A percentile compares a stretch with the other conserved stretches of the same genome.
These are phyloP conservation scores for Lasiommata megera DNA, from an alignment of 2,888 invertebrate genomes.

Conservation along the genomic window DNA sequence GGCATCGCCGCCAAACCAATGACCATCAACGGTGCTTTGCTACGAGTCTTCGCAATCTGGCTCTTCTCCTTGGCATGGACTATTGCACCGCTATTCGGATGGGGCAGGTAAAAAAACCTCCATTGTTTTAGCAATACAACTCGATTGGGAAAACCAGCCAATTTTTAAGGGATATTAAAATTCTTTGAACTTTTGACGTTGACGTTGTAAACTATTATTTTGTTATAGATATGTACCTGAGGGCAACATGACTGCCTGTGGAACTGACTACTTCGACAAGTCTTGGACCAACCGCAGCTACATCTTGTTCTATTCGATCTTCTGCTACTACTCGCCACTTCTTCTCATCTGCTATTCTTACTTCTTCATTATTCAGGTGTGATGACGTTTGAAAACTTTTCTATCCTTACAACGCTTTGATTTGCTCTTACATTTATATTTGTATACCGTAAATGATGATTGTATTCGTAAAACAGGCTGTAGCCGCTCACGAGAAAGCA, in stretches of 20 bases:
- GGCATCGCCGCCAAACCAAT: conserved; percentile 92
- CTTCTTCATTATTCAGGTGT: conserved; percentile 91
- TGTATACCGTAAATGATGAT: background rate
- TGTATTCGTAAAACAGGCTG: conserved; percentile 78
- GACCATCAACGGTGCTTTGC: conserved; percentile 89
- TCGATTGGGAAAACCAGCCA: no score
- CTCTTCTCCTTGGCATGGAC: conserved; percentile 89
- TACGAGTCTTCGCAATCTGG: conserved; percentile 91
- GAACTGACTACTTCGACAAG: conserved; percentile 91
- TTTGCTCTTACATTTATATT: background rate
- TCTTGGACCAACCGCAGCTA: conserved; percentile 90
- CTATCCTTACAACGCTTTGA: no score
- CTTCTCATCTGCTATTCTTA: conserved; percentile 92
- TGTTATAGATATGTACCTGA: conserved; percentile 91
- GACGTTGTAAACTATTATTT: no score
- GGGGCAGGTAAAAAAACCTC: conserved; percentile 84
- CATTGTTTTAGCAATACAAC: no score
- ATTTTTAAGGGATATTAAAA: no score
- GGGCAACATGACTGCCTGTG: conserved; percentile 96
- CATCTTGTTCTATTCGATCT: conserved; percentile 89
- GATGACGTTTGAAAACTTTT: conserved; percentile 3
- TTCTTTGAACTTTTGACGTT: no score
- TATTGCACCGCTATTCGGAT: conserved; percentile 91
- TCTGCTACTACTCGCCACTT: conserved; percentile 89
- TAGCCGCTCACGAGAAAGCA: conserved; percentile 90